Conservation (phyloP, 2,797 vertebrate species). For the Manis javanica region DNA sequence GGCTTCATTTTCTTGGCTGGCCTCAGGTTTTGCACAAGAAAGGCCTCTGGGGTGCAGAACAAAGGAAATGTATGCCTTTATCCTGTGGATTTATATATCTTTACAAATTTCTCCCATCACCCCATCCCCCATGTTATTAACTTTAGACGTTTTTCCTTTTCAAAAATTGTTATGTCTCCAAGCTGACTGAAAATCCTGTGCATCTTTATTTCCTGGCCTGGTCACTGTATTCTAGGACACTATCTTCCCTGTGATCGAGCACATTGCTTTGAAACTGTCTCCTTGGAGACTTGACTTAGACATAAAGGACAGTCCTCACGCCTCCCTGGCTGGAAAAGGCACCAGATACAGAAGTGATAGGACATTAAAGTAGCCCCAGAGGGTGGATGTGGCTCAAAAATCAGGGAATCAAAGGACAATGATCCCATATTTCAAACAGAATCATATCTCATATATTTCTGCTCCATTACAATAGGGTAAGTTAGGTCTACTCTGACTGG, state of each 20-base stretch:
- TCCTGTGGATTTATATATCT: no score
- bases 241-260: not conserved
- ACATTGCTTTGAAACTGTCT: not conserved
- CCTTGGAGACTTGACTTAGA: not conserved
- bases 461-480: not conserved
- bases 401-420: not conserved
- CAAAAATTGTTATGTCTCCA: not conserved
- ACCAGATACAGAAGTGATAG: not conserved
- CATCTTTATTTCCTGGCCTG: not conserved
- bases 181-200: not conserved
- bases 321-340: not conserved
- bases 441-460: not conserved
- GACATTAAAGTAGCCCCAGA: not conserved
- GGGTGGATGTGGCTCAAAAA: not conserved
- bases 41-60: not conserved
- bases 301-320: not conserved
- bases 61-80: not conserved
- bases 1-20: not conserved
- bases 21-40: not conserved
- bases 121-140: not conserved
- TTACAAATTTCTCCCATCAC: not conserved
- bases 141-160: not conserved
- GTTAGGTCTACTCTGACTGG: not conserved
- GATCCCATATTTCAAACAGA: not conserved
- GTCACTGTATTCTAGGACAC: not conserved